Percentiles rank a stretch among this genome's conserved stretches.
phyloP scores from a whole-genome alignment of 37 sponge, comb jelly and placozoan species.

The Aplysina aerophoba region DNA sequence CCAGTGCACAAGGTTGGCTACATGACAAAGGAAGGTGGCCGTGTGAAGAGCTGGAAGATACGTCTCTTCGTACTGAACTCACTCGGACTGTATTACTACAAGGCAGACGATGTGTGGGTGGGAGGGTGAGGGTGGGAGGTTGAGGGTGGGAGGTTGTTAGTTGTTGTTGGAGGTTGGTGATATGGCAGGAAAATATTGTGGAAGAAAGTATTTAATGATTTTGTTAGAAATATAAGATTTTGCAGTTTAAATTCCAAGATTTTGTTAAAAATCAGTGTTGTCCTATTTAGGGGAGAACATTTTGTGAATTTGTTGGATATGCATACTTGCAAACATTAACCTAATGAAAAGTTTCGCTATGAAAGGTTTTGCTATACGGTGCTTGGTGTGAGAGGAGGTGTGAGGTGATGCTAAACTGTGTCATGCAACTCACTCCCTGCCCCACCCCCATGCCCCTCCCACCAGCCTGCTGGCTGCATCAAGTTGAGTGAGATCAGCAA shows the following conservation, averaged over 20 bases:
- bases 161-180: not conserved
- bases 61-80: slow-evolving; percentile 71
- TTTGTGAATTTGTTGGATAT: too few relatives aligned
- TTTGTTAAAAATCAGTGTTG: too few relatives aligned
- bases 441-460: not conserved
- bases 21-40: slow-evolving; percentile 72
- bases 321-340: too few relatives aligned
- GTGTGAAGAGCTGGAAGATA: slow-evolving; percentile 76
- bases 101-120: slow-evolving; percentile 61
- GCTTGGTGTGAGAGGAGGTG: too few relatives aligned
- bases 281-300: too few relatives aligned
- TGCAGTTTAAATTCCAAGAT: too few relatives aligned
- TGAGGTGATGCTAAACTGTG: not conserved
- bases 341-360: too few relatives aligned
- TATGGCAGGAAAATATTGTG: too few relatives aligned
- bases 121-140: slow-evolving; percentile 32
- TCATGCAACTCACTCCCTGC: not conserved
- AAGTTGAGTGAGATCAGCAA: slow-evolving; percentile 42
- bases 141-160: slow-evolving; percentile 25
- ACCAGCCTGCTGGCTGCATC: slow-evolving; percentile 54
- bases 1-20: slow-evolving; percentile 75
- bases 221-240: too few relatives aligned
- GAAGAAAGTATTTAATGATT: too few relatives aligned
- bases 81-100: slow-evolving; percentile 68
- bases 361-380: too few relatives aligned